phyloP scores from a whole-genome alignment of 2,797 vertebrate genomes.

The Cuculus canorus region DNA sequence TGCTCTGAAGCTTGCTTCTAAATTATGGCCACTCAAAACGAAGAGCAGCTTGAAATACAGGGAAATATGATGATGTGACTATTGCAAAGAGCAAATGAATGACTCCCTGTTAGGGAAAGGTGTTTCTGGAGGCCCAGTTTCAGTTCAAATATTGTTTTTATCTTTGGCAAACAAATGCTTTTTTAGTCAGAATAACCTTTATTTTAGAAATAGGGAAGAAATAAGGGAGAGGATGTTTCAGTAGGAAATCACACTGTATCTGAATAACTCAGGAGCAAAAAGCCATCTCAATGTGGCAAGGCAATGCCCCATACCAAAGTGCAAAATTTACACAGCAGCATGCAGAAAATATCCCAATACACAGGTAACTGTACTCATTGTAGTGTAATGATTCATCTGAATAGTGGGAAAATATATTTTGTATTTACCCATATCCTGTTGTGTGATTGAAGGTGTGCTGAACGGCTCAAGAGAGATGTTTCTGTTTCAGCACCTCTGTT shows the following conservation, averaged over 20 bases:
- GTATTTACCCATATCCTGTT: neutral
- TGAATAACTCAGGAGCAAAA: neutral
- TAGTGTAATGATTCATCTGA: neutral
- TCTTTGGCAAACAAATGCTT: neutral
- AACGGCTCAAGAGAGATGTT: constrained; percentile 33
- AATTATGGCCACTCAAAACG: neutral
- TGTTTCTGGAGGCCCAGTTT: neutral
- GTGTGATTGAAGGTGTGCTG: constrained; percentile 53
- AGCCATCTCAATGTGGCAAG: neutral
- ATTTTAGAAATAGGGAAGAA: neutral
- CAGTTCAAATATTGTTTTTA: neutral
- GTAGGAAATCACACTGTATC: neutral
- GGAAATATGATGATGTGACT: neutral
- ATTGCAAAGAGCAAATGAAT: neutral
- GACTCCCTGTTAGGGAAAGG: neutral
- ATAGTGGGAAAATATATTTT: neutral
- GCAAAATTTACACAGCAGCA: neutral
- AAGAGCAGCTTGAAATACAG: neutral
- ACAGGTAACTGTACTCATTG: neutral
- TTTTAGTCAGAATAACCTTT: neutral
- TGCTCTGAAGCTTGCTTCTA: constrained; percentile 16
- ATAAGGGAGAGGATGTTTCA: neutral
- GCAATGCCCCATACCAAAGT: neutral
- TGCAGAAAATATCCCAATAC: neutral
- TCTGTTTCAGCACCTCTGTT: constrained; percentile 35